Evolutionary conservation across 1,140 invertebrate genomes (phyloP).

Genomic region (Drosophila setifemur): DNA sequence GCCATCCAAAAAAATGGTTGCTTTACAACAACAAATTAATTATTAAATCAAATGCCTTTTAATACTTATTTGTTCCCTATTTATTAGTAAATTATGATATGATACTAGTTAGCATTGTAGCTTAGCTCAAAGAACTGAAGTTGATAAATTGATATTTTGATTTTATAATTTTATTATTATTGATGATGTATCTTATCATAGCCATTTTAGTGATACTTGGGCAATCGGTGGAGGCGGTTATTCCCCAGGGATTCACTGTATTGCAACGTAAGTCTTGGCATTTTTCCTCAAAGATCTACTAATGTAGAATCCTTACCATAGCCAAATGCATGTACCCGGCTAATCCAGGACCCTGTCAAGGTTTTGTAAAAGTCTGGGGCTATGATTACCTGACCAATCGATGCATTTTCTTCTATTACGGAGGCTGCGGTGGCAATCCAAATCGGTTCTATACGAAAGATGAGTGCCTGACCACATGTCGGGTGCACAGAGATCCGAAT

Average conservation of each 20-base stretch:
- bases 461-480: conserved; percentile 40
- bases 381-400: conserved; percentile 57
- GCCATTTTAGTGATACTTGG: not conserved
- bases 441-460: conserved; percentile 45
- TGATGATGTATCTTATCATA: not conserved
- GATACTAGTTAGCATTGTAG: not conserved
- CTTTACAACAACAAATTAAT: too few species aligned
- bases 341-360: conserved; percentile 32
- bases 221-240: not conserved
- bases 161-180: not conserved
- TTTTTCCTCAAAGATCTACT: fast-evolving
- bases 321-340: conserved; percentile 49
- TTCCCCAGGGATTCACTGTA: not conserved
- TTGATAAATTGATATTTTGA: not conserved
- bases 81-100: too few species aligned
- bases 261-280: conserved; percentile 27
- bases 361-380: conserved; percentile 42
- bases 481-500: conserved; percentile 1
- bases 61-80: too few species aligned
- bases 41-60: too few species aligned
- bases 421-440: conserved; percentile 61
- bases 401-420: conserved; percentile 51
- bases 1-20: too few species aligned
- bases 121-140: not conserved
- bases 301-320: not conserved